Conservation (phyloP, 2,113 vertebrate species). For the Chiloscyllium plagiosum region DNA sequence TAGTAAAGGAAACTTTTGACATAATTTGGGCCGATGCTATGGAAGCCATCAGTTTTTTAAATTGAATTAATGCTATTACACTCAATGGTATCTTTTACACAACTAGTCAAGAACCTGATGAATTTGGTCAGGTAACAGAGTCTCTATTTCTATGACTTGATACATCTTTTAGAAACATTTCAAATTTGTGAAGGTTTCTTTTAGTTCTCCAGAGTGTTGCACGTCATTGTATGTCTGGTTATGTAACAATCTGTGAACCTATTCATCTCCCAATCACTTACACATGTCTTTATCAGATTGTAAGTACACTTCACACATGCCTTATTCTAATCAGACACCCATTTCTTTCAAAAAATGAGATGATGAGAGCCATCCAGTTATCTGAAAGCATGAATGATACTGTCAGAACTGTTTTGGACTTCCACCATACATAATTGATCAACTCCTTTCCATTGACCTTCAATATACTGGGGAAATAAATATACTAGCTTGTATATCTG, state of each 20-base stretch:
- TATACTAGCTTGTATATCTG: too few relatives aligned
- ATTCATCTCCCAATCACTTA: slow-evolving; percentile 26
- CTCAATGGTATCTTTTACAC: not conserved
- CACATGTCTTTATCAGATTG: slow-evolving; percentile 28
- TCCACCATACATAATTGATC: not conserved
- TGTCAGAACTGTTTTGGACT: not conserved
- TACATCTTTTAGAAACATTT: not conserved
- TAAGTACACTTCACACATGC: not conserved
- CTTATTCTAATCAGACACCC: not conserved
- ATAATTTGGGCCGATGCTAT: not conserved
- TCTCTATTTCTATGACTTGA: not conserved
- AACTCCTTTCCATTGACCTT: not conserved
- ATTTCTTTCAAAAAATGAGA: not conserved
- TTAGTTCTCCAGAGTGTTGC: not conserved
- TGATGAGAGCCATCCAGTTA: not conserved
- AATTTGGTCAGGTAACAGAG: not conserved
- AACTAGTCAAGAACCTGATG: not conserved
- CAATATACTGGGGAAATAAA: not conserved
- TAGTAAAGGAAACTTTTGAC: not conserved
- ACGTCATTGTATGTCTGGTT: slow-evolving; percentile 10
- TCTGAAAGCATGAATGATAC: not conserved
- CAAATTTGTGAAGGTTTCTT: slow-evolving; percentile 19
- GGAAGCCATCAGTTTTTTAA: not conserved
- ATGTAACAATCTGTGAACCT: not conserved
- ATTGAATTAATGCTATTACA: not conserved